A percentile compares a stretch with the other conserved stretches of the same genome.
These are phyloP conservation scores for Apamea sordens DNA, from an alignment of 2,888 invertebrate genomes.

Conservation along the genomic window DNA sequence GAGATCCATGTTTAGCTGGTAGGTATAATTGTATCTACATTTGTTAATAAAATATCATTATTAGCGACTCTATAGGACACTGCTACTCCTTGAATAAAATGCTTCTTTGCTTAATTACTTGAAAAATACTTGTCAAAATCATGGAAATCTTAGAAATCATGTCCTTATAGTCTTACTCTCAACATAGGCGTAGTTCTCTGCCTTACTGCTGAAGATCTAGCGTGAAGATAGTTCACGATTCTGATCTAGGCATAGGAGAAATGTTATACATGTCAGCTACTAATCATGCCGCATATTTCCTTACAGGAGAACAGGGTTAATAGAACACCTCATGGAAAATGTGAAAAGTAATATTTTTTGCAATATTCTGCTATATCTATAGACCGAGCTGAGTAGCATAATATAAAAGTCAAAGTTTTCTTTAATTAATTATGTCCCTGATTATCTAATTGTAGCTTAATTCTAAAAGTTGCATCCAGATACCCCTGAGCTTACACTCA, in stretches of 20 bases:
- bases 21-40: not conserved
- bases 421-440: not conserved
- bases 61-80: too few species aligned
- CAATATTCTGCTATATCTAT: too few species aligned
- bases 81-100: not conserved
- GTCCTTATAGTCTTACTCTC: not conserved
- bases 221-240: not conserved
- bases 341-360: not conserved
- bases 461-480: not conserved
- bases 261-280: conserved; percentile 1
- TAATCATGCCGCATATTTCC: conserved; percentile 20
- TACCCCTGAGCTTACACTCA: too few species aligned
- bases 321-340: not conserved
- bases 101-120: not conserved
- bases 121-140: not conserved
- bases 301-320: conserved; percentile 4
- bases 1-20: not conserved
- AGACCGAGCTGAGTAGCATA: not conserved
- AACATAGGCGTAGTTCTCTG: conserved; percentile 1
- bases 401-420: not conserved
- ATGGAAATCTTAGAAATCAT: not conserved
- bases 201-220: not conserved
- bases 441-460: not conserved
- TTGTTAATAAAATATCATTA: not conserved
- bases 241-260: conserved; percentile 1